phyloP scores from a whole-genome alignment of 1,140 invertebrate species.

The Bombus consobrinus region DNA sequence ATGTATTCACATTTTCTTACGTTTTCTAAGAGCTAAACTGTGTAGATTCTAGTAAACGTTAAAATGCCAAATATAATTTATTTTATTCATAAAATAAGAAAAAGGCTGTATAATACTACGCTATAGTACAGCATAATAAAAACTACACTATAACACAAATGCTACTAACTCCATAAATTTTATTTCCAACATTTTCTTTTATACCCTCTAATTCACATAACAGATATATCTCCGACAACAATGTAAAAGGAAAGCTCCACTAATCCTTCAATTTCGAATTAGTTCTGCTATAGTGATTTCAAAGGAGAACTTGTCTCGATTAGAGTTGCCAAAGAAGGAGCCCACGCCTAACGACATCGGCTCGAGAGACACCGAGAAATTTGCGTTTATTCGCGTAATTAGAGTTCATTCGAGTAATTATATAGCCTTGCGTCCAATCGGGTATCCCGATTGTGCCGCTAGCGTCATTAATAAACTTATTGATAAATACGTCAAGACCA shows the following conservation, averaged over 20 bases:
- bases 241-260: neutral
- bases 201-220: neutral
- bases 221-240: fast-evolving
- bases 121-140: too few relatives aligned
- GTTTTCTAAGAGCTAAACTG: too few relatives aligned
- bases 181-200: neutral
- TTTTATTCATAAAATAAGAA: fast-evolving
- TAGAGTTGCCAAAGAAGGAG: neutral
- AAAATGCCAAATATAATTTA: too few relatives aligned
- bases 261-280: neutral
- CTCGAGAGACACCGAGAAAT: neutral
- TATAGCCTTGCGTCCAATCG: constrained; percentile 4
- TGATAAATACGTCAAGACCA: constrained; percentile 53
- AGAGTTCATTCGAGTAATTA: constrained; percentile 7
- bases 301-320: neutral
- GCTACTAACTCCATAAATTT: neutral
- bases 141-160: too few relatives aligned
- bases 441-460: neutral
- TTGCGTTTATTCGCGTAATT: constrained; percentile 9
- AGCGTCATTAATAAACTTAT: constrained; percentile 53
- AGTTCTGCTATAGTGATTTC: neutral
- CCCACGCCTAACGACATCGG: neutral
- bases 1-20: too few relatives aligned
- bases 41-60: too few relatives aligned
- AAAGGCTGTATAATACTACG: too few relatives aligned